Evolutionary conservation across 2,888 invertebrate species (phyloP).

Genomic region (Aspidiotus rigidus): DNA sequence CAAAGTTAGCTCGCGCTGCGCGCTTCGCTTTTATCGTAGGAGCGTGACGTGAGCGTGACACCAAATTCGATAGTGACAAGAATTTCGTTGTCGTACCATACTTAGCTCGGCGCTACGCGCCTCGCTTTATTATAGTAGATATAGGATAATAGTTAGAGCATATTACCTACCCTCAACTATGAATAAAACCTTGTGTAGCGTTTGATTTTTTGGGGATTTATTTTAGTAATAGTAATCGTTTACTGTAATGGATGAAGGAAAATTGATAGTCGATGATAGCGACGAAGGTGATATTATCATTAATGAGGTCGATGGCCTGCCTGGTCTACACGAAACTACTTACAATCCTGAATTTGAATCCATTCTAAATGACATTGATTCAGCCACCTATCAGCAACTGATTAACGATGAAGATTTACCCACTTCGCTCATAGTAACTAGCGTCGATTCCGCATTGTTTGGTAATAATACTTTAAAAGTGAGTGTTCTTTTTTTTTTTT

Average conservation of each 20-base stretch:
- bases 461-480: slow-evolving; percentile 46
- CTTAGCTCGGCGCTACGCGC: no score
- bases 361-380: slow-evolving; percentile 24
- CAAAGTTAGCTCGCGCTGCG: no score
- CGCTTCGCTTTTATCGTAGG: no score
- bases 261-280: slow-evolving; percentile 39
- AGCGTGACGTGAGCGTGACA: no score
- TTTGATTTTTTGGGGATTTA: no score
- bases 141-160: no score
- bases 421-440: slow-evolving; percentile 80
- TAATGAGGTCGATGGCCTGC: slow-evolving; percentile 74
- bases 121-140: no score
- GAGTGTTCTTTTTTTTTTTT: neutral
- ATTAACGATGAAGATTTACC: slow-evolving; percentile 69
- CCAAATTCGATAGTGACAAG: no score
- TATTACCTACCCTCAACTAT: no score
- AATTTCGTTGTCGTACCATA: no score
- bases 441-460: slow-evolving; percentile 72
- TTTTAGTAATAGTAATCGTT: no score
- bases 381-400: slow-evolving; percentile 39
- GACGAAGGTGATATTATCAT: slow-evolving; percentile 67
- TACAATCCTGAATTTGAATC: slow-evolving; percentile 34
- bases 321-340: slow-evolving; percentile 58
- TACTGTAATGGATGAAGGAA: slow-evolving; percentile 38
- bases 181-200: no score